These are phyloP conservation scores for Brachionus rotundiformis DNA, from an alignment of 1,140 invertebrate species.

Conservation along the genomic window DNA sequence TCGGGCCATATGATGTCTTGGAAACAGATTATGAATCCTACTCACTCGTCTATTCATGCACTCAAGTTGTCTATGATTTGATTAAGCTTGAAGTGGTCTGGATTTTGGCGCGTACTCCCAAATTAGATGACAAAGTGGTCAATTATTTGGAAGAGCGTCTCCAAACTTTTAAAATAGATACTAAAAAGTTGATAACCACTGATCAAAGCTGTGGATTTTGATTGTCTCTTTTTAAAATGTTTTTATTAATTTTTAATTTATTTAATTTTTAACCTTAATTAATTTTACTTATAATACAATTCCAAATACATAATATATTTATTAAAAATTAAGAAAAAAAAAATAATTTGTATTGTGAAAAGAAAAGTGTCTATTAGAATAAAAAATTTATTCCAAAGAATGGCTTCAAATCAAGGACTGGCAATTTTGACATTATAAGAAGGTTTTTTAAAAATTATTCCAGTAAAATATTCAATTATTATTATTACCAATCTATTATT, in stretches of 20 bases:
- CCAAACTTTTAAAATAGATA: constrained; percentile 7
- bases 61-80: constrained; percentile 18
- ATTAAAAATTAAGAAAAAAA: too few species aligned
- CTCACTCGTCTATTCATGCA: constrained; percentile 26
- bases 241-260: neutral
- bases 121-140: constrained; percentile 10
- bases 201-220: constrained; percentile 22
- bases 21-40: constrained; percentile 26
- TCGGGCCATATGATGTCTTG: constrained; percentile 21
- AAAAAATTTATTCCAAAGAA: too few species aligned
- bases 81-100: constrained; percentile 35
- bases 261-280: too few species aligned
- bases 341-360: too few species aligned
- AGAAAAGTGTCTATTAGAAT: too few species aligned
- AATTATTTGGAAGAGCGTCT: neutral
- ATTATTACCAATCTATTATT: too few species aligned
- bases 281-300: too few species aligned
- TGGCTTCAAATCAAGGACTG: too few species aligned
- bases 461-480: too few species aligned
- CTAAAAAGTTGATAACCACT: neutral
- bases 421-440: too few species aligned
- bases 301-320: too few species aligned
- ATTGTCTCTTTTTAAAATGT: neutral
- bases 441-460: too few species aligned
- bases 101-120: constrained; percentile 13